Evolutionary conservation across 2,888 invertebrate genomes (phyloP).

Genomic region (Synanthedon formicaeformis): DNA sequence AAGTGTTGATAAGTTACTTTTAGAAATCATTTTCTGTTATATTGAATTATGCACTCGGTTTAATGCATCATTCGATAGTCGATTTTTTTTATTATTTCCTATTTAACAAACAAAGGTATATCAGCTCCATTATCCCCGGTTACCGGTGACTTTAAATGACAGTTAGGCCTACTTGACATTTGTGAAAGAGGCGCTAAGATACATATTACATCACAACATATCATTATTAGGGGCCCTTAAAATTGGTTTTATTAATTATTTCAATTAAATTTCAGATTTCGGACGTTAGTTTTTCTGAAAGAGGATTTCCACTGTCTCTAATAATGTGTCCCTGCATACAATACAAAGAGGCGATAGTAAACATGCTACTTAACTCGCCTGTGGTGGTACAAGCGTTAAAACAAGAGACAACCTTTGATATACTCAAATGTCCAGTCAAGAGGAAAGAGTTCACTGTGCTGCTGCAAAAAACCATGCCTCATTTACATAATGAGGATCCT

Average conservation of each 20-base stretch:
- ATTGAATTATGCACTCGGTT: too few species aligned
- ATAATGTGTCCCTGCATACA: constrained; percentile 39
- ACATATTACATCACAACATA: neutral
- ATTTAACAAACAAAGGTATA: too few species aligned
- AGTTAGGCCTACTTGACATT: too few species aligned
- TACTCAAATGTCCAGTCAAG: constrained; percentile 31
- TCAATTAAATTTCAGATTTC: constrained; percentile 25
- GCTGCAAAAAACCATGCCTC: constrained; percentile 43
- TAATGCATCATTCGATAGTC: too few species aligned
- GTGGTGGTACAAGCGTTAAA: constrained; percentile 31
- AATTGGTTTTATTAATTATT: too few species aligned
- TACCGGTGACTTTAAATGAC: too few species aligned
- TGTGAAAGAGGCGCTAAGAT: too few species aligned
- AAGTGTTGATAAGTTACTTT: too few species aligned
- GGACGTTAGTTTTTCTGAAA: constrained; percentile 26
- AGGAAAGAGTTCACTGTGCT: constrained; percentile 45
- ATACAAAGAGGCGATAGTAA: constrained; percentile 37
- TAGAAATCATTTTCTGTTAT: too few species aligned
- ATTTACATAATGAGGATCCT: constrained; percentile 33
- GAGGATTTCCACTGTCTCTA: constrained; percentile 53
- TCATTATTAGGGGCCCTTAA: too few species aligned
- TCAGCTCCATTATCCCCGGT: too few species aligned
- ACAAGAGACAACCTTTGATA: constrained; percentile 27
- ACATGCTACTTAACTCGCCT: constrained; percentile 31
- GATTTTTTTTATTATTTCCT: too few species aligned